Evolutionary conservation across 1,140 invertebrate genomes (phyloP).

Genomic region (Notospermus geniculatus): DNA sequence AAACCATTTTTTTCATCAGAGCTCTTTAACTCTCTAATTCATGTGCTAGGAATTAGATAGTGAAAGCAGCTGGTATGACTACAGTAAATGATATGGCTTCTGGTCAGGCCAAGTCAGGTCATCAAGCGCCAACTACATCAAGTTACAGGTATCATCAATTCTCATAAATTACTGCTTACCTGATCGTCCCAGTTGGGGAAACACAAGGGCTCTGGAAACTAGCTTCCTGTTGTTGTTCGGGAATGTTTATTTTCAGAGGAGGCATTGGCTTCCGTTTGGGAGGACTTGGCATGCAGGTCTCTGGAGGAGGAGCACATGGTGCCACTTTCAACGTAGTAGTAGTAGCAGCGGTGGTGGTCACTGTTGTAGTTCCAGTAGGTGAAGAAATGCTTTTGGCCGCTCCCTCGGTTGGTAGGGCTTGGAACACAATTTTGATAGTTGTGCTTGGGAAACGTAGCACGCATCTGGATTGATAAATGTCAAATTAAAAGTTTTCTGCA

Average conservation of each 20-base stretch:
- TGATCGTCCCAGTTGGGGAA: slow-evolving; percentile 81
- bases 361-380: slow-evolving; percentile 1
- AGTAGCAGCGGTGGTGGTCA: background rate
- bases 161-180: slow-evolving; percentile 51
- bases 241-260: slow-evolving; percentile 69
- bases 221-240: slow-evolving; percentile 68
- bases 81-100: no score
- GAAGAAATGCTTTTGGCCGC: slow-evolving; percentile 29
- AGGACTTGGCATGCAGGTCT: slow-evolving; percentile 65
- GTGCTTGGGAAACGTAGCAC: slow-evolving; percentile 94
- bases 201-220: slow-evolving; percentile 80
- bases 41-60: no score
- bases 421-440: slow-evolving; percentile 90
- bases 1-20: no score
- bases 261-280: slow-evolving; percentile 62
- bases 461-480: slow-evolving; percentile 74
- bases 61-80: no score
- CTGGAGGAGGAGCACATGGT: slow-evolving; percentile 48
- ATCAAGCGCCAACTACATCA: no score
- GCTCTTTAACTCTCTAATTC: no score
- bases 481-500: no score
- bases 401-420: slow-evolving; percentile 78
- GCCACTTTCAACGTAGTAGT: background rate
- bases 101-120: no score
- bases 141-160: background rate